These are phyloP conservation scores for Saccostrea cuccullata DNA, from an alignment of 1,140 invertebrate genomes.

Conservation along the genomic window DNA sequence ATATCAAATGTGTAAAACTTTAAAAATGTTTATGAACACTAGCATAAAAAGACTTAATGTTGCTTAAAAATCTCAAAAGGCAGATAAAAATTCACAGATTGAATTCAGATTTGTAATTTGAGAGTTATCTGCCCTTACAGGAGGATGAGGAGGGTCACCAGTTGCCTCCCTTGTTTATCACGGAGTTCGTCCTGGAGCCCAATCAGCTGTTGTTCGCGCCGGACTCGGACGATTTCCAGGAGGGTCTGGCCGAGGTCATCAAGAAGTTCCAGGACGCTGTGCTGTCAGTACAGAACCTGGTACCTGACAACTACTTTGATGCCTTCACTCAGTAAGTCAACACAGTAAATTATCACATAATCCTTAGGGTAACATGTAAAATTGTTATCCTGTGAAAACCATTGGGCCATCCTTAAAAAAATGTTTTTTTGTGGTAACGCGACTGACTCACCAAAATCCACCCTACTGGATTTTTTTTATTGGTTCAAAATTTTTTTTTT, in stretches of 20 bases:
- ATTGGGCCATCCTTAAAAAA: too few relatives aligned
- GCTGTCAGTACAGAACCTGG: conserved; percentile 76
- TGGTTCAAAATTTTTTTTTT: too few relatives aligned
- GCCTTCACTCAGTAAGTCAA: conserved; percentile 77
- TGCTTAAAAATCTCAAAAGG: too few relatives aligned
- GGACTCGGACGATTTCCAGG: conserved; percentile 76
- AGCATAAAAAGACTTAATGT: too few relatives aligned
- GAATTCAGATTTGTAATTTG: neutral
- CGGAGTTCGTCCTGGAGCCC: conserved; percentile 77
- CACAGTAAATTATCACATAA: too few relatives aligned
- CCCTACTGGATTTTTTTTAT: too few relatives aligned
- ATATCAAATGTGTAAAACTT: too few relatives aligned
- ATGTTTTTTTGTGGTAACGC: too few relatives aligned
- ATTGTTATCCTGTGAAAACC: too few relatives aligned
- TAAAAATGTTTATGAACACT: too few relatives aligned
- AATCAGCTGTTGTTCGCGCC: conserved; percentile 77
- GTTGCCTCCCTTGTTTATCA: conserved; percentile 75
- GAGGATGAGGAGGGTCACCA: conserved; percentile 73
- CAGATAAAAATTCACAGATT: neutral
- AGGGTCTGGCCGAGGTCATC: conserved; percentile 75
- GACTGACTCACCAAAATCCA: too few relatives aligned
- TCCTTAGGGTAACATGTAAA: too few relatives aligned
- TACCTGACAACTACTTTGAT: conserved; percentile 78
- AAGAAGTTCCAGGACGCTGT: conserved; percentile 78
- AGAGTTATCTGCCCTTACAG: conserved; percentile 40